Percentiles rank a stretch among this genome's conserved stretches.
Conservation (phyloP, 2,113 vertebrate genomes). For the Vanacampus margaritifer region DNA sequence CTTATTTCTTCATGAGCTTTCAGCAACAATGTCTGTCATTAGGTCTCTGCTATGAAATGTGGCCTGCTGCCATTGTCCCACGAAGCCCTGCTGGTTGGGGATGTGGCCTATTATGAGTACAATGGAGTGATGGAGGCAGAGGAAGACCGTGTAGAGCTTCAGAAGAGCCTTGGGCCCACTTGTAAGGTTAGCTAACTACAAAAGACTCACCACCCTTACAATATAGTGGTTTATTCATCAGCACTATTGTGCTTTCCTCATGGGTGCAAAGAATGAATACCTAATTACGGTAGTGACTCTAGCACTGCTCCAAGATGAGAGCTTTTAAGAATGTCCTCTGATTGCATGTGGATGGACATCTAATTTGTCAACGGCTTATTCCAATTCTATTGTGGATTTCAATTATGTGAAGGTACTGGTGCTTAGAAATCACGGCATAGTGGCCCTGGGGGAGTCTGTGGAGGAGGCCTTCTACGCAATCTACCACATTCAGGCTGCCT, state of each 20-base stretch:
- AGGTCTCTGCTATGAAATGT: slow-evolving; percentile 95
- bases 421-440: slow-evolving; percentile 91
- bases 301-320: neutral
- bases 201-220: neutral
- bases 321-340: neutral
- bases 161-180: slow-evolving; percentile 93
- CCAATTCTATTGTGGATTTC: neutral
- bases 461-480: slow-evolving; percentile 95
- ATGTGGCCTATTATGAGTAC: slow-evolving; percentile 89
- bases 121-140: slow-evolving; percentile 88
- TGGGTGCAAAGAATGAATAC: slow-evolving; percentile 2
- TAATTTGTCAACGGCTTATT: slow-evolving; percentile 2
- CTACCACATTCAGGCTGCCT: slow-evolving; percentile 93
- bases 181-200: slow-evolving; percentile 81
- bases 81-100: slow-evolving; percentile 87
- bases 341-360: neutral
- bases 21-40: slow-evolving; percentile 2
- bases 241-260: neutral
- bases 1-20: neutral
- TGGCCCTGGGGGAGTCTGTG: slow-evolving; percentile 89
- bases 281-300: slow-evolving; percentile 18
- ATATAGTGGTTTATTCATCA: neutral
- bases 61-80: slow-evolving; percentile 91
- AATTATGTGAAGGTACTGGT: slow-evolving; percentile 81
- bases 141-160: slow-evolving; percentile 86